Evolutionary conservation across 2,888 invertebrate genomes (phyloP).

Genomic region (Xestia c-nigrum): DNA sequence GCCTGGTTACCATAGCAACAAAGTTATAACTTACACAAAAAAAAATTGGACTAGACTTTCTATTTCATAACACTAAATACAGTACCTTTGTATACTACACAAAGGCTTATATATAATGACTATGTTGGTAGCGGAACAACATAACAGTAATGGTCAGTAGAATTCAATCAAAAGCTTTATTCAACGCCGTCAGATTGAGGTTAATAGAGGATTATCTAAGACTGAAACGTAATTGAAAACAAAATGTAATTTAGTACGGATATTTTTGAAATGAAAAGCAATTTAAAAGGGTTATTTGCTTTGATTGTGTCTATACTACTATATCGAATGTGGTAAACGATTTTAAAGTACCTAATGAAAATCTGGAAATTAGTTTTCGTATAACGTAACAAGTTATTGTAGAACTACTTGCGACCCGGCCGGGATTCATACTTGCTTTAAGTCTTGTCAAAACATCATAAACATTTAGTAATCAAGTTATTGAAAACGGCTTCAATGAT

Average conservation of each 20-base stretch:
- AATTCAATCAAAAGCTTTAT: constrained; percentile 52
- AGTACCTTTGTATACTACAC: constrained; percentile 35
- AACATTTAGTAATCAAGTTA: too few species aligned
- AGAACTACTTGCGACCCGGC: background rate
- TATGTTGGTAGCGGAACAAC: constrained; percentile 38
- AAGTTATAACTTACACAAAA: background rate
- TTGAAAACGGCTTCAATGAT: too few species aligned
- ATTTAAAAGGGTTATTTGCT: constrained; percentile 4
- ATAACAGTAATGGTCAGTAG: constrained; percentile 38
- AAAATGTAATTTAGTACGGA: background rate
- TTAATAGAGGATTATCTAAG: constrained; percentile 57
- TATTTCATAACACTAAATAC: constrained; percentile 46
- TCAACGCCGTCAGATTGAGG: constrained; percentile 29
- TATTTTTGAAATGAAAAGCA: background rate
- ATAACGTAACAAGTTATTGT: background rate
- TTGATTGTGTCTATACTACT: constrained; percentile 5
- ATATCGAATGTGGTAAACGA: background rate
- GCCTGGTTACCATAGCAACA: background rate
- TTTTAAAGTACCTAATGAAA: background rate
- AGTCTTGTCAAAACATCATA: background rate
- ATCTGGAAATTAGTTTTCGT: background rate
- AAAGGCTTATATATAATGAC: constrained; percentile 49
- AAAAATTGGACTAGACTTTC: constrained; percentile 32
- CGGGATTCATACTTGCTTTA: background rate
- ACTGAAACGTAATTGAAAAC: constrained; percentile 4